Evolutionary conservation across 2,797 vertebrate genomes (phyloP).

Genomic region (Podarcis siculus): DNA sequence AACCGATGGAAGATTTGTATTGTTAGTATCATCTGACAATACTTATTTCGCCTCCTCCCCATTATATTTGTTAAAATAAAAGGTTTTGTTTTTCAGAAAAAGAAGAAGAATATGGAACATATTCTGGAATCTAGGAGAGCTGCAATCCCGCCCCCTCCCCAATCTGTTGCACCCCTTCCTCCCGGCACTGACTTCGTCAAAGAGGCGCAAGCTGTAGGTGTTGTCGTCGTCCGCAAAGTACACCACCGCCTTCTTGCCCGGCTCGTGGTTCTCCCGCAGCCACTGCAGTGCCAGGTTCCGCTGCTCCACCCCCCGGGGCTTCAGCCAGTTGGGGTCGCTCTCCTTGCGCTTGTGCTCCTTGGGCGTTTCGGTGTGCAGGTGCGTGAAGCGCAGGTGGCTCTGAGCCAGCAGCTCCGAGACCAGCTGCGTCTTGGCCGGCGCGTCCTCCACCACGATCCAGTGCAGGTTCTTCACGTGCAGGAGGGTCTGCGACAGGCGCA

Average conservation of each 20-base stretch:
- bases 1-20: too few relatives aligned
- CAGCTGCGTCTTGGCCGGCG: conserved; percentile 67
- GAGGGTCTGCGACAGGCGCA: conserved; percentile 77
- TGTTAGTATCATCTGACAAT: too few relatives aligned
- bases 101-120: background rate
- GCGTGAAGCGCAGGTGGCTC: conserved; percentile 75
- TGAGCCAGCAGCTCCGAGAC: conserved; percentile 72
- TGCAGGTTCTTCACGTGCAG: conserved; percentile 76
- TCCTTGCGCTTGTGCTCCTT: conserved; percentile 67
- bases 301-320: conserved; percentile 75
- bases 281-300: conserved; percentile 77
- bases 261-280: conserved; percentile 68
- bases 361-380: conserved; percentile 72
- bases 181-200: conserved; percentile 86
- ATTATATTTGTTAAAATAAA: too few relatives aligned
- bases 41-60: too few relatives aligned
- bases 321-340: conserved; percentile 69
- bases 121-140: background rate
- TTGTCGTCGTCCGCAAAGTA: conserved; percentile 96
- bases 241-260: conserved; percentile 82
- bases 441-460: conserved; percentile 79
- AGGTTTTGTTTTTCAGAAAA: too few relatives aligned
- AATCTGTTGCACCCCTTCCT: background rate
- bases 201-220: conserved; percentile 91
- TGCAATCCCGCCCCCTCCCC: too few relatives aligned